Evolutionary conservation across 2,888 invertebrate species (phyloP), one percentile per base, ranked within the genome.

Genomic region (Creontiades dilutus): DNA sequence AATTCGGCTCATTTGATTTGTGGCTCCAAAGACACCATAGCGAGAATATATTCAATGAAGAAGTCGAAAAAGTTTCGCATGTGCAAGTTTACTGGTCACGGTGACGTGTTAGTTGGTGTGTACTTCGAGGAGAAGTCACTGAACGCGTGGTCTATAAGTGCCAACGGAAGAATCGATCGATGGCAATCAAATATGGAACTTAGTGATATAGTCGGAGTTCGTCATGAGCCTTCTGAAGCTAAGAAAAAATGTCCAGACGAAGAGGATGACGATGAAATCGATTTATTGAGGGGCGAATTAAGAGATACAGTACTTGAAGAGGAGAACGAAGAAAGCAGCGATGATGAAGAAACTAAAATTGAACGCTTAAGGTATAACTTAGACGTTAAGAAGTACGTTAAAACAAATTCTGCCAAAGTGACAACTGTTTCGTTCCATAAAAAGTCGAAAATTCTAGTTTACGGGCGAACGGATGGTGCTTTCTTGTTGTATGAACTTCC

Each of bases 401-500:
- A 89, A 23, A 89, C 76, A n/a, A 68, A 61, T 96, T 95, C 92
- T 94, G 95, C 96, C 0, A 93, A 94, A 88, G 93, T 99, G 0
- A 97, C 98, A 0, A 95, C 98, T 0, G 96, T 96, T 0, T 96
- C 96, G 80, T 99, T 97, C 93, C 97, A 99, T 93, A 95, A 95
- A 91, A 94, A 95, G 0, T 96, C 96, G 0, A 96, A 96, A 93
- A 95, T 99, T 91, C 94, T 99, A 89, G 97, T 99, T 0, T 96
- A 97, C 55, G 99, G 98, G 11, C 99, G 98, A 93, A 96, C 96
- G 19, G 97, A 96, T 91, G 99, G 99, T 0, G 95, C 96, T 46
- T 99, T 99, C 94, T 97, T 97, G 93, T 94, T 99, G 0, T 97
- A 99, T 93, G 99, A 99, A 93, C 95, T 99, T 94, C 99, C 99